These are phyloP conservation scores for Hyles vespertilio DNA, from an alignment of 1,140 invertebrate species.

Conservation along the genomic window DNA sequence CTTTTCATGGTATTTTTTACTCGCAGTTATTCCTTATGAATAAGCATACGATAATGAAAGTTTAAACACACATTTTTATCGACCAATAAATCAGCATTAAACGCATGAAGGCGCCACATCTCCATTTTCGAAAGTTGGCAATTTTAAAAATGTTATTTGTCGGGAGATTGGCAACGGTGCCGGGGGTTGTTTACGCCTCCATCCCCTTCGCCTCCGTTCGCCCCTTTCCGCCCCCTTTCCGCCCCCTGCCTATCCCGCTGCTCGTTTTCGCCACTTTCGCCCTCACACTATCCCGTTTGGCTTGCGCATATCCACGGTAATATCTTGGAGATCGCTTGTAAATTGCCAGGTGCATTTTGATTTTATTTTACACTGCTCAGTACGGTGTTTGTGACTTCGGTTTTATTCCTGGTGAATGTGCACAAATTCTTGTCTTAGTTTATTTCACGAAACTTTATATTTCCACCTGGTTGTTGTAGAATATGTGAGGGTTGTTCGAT, in stretches of 20 bases:
- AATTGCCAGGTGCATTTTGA: conserved; percentile 1
- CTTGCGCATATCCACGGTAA: conserved; percentile 1
- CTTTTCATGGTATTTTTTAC: neutral
- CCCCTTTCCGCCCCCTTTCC: neutral
- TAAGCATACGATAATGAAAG: neutral
- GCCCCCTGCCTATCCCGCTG: neutral
- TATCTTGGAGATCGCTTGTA: conserved; percentile 1
- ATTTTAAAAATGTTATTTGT: conserved; percentile 29
- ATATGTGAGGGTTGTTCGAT: too few species aligned
- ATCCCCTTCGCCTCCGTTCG: neutral
- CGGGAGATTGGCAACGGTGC: conserved; percentile 19
- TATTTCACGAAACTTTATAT: too few species aligned
- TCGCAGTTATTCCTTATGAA: too few species aligned
- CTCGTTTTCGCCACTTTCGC: conserved; percentile 3
- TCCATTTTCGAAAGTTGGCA: conserved; percentile 22
- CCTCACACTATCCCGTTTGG: conserved; percentile 2
- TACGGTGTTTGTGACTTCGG: neutral
- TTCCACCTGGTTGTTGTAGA: too few species aligned
- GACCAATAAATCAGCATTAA: conserved; percentile 25
- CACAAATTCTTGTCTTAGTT: too few species aligned
- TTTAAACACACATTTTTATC: conserved; percentile 22
- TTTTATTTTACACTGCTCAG: conserved; percentile 4
- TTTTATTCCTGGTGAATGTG: too few species aligned
- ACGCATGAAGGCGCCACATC: conserved; percentile 16
- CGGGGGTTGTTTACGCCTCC: conserved; percentile 9